Evolutionary conservation across 2,113 vertebrate species (phyloP), one percentile per base, ranked within the genome.

Genomic region (Trematocara marginatum): DNA sequence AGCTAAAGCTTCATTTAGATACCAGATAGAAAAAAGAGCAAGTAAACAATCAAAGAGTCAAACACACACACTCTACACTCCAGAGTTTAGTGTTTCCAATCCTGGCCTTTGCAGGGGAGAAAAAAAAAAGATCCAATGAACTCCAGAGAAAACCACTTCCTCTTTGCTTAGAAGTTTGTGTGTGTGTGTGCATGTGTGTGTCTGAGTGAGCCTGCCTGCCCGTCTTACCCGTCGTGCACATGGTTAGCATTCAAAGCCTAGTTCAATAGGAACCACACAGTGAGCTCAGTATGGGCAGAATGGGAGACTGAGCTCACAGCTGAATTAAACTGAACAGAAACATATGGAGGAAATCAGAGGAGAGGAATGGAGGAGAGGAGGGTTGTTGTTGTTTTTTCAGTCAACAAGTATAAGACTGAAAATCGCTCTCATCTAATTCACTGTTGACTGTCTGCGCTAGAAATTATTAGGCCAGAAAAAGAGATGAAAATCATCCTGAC

Each of bases 241-340:
- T 94, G 92, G 90, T 95, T 94, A 92, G 82, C 89, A 93, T 95
- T 93, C 84, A 94, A 94, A 92, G 88, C 49, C 79, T 76, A 81
- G 88, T 92, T 92, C 93, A 95, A 93, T 92, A 90, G 83, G 89
- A 92, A 91, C 92, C 93, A 90, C 92, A 94, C 90, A 92, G 91
- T 78, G 88, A 91, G 88, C 89, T 84, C 89, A 85, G 88, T 89
- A 90, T 80, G 88, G 88, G 85, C 42, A 86, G 47, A 87, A 88
- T 80, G 90, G 89, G 89, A 92, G 85, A 90, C 38, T 42, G 85
- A 79, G 85, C 79, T 90, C 88, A 86, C 80, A 86, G 87, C 81
- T 87, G 91, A 90, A 88, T 86, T 84, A 83, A 83, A 88, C 64
- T 88, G 74, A 90, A 91, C 82, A 92, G 85, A 91, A 94, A 92